Conservation (phyloP, 1,140 invertebrate species). For the Nixonia krombeini region DNA sequence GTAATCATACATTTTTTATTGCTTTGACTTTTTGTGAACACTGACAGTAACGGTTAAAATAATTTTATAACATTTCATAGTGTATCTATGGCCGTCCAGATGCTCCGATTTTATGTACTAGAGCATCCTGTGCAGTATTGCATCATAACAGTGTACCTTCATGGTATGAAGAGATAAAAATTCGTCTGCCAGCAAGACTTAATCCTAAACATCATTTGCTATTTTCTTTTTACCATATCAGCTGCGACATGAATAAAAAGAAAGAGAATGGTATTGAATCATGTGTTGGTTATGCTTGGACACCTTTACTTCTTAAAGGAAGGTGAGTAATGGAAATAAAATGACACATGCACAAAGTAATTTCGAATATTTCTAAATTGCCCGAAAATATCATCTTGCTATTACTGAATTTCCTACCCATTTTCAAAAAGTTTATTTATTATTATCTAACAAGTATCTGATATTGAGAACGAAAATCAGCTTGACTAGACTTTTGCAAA, state of each 20-base stretch:
- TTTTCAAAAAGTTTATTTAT: no score
- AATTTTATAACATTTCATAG: slow-evolving; percentile 66
- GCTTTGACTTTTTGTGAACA: no score
- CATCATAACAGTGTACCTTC: slow-evolving; percentile 86
- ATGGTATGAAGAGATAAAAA: slow-evolving; percentile 93
- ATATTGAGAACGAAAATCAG: no score
- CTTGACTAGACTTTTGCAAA: no score
- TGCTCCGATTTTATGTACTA: slow-evolving; percentile 75
- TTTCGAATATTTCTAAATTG: no score
- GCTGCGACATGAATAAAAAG: slow-evolving; percentile 88
- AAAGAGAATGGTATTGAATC: slow-evolving; percentile 85
- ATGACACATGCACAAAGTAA: no score
- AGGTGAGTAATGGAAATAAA: slow-evolving; percentile 70
- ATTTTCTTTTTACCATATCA: slow-evolving; percentile 92
- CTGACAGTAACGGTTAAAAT: no score
- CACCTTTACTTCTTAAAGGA: slow-evolving; percentile 86
- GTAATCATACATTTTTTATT: no score
- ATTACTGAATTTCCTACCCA: no score
- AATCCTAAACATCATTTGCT: slow-evolving; percentile 85
- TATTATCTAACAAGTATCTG: no score
- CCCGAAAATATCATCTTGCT: no score
- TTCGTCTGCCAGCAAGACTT: slow-evolving; percentile 84
- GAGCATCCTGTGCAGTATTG: slow-evolving; percentile 80
- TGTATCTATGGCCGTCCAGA: slow-evolving; percentile 84
- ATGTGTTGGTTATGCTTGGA: slow-evolving; percentile 93